These are phyloP conservation scores for Onychorhynchus coronatus DNA, from an alignment of 2,113 vertebrate species.

Conservation along the genomic window DNA sequence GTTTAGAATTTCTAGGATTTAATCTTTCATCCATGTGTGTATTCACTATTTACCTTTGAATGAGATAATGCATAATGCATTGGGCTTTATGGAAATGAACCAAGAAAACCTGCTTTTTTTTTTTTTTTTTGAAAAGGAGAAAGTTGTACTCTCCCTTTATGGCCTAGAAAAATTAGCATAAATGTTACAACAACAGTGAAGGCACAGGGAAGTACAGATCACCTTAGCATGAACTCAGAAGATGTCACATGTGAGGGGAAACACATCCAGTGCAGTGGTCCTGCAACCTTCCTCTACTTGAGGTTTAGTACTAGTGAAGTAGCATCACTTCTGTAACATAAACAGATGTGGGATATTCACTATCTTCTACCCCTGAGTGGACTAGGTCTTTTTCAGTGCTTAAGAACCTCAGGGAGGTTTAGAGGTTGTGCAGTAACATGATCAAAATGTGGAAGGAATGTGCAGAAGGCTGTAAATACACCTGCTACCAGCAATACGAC, in stretches of 20 bases:
- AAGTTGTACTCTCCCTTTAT: constrained; percentile 2
- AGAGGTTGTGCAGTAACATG: background rate
- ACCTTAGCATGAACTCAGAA: background rate
- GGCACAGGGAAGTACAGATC: background rate
- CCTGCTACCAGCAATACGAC: background rate
- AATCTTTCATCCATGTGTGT: constrained; percentile 76
- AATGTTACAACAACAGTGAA: background rate
- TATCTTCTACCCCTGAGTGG: background rate
- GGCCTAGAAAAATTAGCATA: background rate
- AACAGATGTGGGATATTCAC: background rate
- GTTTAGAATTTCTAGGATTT: constrained; percentile 76
- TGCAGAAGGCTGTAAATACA: constrained; percentile 29
- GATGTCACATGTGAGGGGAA: background rate
- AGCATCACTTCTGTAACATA: background rate
- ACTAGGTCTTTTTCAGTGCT: constrained; percentile 11
- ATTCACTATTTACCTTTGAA: constrained; percentile 74
- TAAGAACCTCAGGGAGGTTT: constrained; percentile 1
- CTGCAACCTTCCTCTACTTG: background rate
- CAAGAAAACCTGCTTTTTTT: constrained; percentile 44
- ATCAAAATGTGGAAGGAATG: constrained; percentile 32
- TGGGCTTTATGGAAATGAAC: constrained; percentile 65
- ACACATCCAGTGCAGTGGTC: background rate
- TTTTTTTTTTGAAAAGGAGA: background rate
- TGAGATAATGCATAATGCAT: constrained; percentile 76
- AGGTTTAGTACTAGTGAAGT: background rate